Evolutionary conservation across 2,797 vertebrate species (phyloP), one percentile per base, ranked within the genome.

Genomic region (Echeneis naucrates): DNA sequence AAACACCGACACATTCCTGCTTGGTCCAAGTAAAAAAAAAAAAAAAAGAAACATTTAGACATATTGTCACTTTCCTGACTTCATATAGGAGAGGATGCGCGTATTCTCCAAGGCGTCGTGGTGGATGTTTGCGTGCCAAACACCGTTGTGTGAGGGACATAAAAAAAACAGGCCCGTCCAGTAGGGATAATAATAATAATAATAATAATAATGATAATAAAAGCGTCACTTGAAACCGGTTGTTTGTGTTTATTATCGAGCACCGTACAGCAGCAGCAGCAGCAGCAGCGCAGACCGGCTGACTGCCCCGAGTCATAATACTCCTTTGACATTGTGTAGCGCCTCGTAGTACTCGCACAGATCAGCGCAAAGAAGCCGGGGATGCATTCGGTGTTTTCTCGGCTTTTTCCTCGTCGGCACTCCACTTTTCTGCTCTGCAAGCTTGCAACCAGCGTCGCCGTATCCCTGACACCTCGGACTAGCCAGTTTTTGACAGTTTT

Each of bases 311-410:
- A 89, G 79, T 91, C 89, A 84, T 66, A 82, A 87, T 81, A 87
- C 86, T 87, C 80, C 83, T 84, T 80, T 94, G 93, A 92, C 93
- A 93, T 92, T 92, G 90, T 89, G 88, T 68, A 73, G 87, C 84
- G 74, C 82, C 82, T 87, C 80, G 87, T 91, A 92, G 90, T 92
- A 91, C 79, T 87, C 84, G 69, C 85, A 78, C 24, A 72, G 68
- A 88, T 76, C 82, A 66, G 85, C 79, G 83, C 78, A 64, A 19
- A 78, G 75, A 70, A 82, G 63, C 77, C 78, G 59, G 79, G 75
- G 58, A 84, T 62, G 82, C 82, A 65, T 72, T 87, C 70, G 58
- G 48, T 84, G 73, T 88, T 80, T 78, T 77, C 83, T 82, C 82
- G 69, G 73, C 77, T 83, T 61, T 72, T 77, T 57, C 68, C 64